These are phyloP conservation scores for Phoxinus dragarum DNA, from an alignment of 2,797 vertebrate species.

Conservation along the genomic window DNA sequence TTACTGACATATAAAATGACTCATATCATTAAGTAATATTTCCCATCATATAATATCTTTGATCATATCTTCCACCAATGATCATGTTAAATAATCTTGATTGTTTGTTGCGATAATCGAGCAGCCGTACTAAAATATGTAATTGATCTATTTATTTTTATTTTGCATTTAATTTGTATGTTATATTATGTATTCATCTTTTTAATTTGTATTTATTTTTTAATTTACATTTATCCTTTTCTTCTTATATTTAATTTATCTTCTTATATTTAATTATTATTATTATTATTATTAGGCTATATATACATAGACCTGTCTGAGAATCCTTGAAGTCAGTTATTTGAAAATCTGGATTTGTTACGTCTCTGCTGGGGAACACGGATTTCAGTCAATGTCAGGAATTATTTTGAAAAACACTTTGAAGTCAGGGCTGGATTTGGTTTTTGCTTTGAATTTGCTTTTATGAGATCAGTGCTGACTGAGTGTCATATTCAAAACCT, in stretches of 20 bases:
- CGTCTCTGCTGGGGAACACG: neutral
- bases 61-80: too few species aligned
- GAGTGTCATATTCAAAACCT: conserved; percentile 35
- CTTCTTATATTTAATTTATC: neutral
- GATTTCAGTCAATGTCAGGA: conserved; percentile 46
- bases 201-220: neutral
- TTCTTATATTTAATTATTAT: neutral
- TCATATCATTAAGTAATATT: too few species aligned
- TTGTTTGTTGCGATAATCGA: too few species aligned
- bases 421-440: conserved; percentile 44
- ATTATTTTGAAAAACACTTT: conserved; percentile 33
- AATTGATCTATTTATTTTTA: too few species aligned
- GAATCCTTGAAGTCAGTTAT: neutral
- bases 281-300: neutral
- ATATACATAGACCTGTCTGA: neutral
- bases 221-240: neutral
- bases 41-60: too few species aligned
- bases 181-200: neutral
- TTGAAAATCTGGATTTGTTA: conserved; percentile 18
- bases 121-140: neutral
- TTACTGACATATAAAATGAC: too few species aligned
- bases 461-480: conserved; percentile 23
- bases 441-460: conserved; percentile 31
- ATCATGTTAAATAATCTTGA: too few species aligned
- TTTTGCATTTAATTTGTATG: neutral